phyloP scores from a whole-genome alignment of 92 coral and sea anemone species.

The Parazoanthus darwini region DNA sequence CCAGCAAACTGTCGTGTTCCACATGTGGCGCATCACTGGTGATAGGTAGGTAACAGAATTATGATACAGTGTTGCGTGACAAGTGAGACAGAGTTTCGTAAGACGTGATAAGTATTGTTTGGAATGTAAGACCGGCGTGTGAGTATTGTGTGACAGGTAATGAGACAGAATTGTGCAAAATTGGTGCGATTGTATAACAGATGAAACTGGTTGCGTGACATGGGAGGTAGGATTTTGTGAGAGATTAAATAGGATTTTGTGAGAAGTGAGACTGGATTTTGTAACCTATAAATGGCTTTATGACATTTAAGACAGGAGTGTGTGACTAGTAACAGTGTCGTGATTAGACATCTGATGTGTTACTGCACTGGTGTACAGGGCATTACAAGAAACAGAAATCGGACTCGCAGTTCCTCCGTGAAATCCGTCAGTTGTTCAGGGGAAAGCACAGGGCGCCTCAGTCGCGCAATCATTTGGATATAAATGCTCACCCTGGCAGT shows the following conservation, averaged over 20 bases:
- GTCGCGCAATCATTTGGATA: not conserved
- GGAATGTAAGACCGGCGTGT: not conserved
- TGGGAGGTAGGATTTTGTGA: too few relatives aligned
- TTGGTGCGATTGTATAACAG: not conserved
- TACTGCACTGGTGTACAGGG: not conserved
- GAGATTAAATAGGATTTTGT: too few relatives aligned
- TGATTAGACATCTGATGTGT: not conserved
- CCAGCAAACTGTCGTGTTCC: conserved; percentile 5
- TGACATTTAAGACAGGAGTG: too few relatives aligned
- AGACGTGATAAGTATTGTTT: not conserved
- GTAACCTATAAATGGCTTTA: too few relatives aligned
- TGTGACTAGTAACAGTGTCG: not conserved
- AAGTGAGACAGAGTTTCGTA: not conserved
- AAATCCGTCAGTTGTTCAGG: conserved; percentile 21
- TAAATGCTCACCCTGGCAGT: conserved; percentile 2
- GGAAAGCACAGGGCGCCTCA: not conserved
- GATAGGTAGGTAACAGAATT: conserved; percentile 5
- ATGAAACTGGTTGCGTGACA: not conserved
- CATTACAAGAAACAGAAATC: conserved; percentile 27
- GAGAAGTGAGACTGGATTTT: too few relatives aligned
- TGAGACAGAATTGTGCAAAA: too few relatives aligned
- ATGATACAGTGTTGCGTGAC: not conserved
- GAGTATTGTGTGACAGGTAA: too few relatives aligned
- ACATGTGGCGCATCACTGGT: conserved; percentile 5
- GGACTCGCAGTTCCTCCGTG: conserved; percentile 9